These are phyloP conservation scores for Bilobella aurantiaca DNA, from an alignment of 1,140 invertebrate species.

Conservation along the genomic window DNA sequence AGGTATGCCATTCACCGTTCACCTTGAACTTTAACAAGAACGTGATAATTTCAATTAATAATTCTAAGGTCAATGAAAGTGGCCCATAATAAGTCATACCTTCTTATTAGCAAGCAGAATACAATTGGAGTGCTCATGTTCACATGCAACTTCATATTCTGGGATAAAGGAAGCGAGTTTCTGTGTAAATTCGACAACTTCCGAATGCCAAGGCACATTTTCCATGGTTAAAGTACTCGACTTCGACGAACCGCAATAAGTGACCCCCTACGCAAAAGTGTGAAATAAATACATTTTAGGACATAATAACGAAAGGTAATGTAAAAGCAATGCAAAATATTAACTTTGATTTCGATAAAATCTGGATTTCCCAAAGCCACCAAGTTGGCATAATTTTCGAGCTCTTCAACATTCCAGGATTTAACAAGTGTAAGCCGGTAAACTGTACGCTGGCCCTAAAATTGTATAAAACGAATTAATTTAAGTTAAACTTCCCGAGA, in stretches of 20 bases:
- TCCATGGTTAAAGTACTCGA: conserved; percentile 51
- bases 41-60: no score
- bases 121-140: conserved; percentile 58
- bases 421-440: conserved; percentile 56
- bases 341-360: conserved; percentile 55
- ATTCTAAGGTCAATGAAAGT: neutral
- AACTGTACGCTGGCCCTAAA: conserved; percentile 51
- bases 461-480: neutral
- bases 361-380: conserved; percentile 51
- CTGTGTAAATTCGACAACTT: conserved; percentile 49
- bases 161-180: conserved; percentile 43
- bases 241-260: conserved; percentile 54
- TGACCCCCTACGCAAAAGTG: conserved; percentile 47
- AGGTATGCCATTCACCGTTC: conserved; percentile 50
- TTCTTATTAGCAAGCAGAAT: conserved; percentile 50
- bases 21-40: conserved; percentile 44
- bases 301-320: neutral
- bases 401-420: conserved; percentile 52
- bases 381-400: conserved; percentile 51
- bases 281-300: no score
- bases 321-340: neutral
- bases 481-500: neutral
- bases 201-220: conserved; percentile 57
- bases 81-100: conserved; percentile 36
- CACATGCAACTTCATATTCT: conserved; percentile 51